phyloP scores from a whole-genome alignment of 2,113 vertebrate species.

The Pseudolaguvia tuberculata region DNA sequence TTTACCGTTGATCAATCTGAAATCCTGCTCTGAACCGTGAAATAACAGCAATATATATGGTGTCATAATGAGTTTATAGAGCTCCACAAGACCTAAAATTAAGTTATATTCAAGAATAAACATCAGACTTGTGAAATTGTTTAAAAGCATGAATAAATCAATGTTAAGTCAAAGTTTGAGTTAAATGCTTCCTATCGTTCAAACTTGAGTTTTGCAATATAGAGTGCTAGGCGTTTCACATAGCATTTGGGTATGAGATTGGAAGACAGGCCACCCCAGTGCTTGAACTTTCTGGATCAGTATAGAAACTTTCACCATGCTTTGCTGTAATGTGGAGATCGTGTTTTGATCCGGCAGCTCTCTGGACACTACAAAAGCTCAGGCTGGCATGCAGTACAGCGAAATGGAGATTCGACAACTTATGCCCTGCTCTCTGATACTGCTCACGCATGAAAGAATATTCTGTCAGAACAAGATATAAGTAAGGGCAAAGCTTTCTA shows the following conservation, averaged over 20 bases:
- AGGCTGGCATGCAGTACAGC: conserved; percentile 9
- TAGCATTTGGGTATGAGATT: background rate
- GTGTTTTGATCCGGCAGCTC: conserved; percentile 46
- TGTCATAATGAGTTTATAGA: background rate
- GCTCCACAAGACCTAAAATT: background rate
- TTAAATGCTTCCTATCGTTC: conserved; percentile 4
- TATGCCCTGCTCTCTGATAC: conserved; percentile 22
- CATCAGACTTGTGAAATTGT: conserved; percentile 1
- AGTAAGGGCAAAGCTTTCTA: conserved; percentile 8
- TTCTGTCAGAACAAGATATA: conserved; percentile 27
- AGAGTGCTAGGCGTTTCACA: background rate
- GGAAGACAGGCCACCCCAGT: conserved; percentile 17
- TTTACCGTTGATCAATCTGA: conserved; percentile 1
- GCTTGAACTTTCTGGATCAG: conserved; percentile 15
- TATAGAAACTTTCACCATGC: conserved; percentile 19
- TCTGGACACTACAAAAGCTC: conserved; percentile 37
- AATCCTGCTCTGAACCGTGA: background rate
- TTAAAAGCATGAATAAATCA: conserved; percentile 14
- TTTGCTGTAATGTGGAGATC: conserved; percentile 30
- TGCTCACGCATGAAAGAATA: conserved; percentile 31
- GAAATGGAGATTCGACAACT: conserved; percentile 28
- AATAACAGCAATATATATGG: background rate
- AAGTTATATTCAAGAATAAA: background rate
- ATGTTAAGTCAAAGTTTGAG: background rate
- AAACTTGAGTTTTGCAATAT: conserved; percentile 1